Base-by-base conservation (phyloP, 2,113 vertebrate species). In the Embiotoca jacksoni region DNA sequence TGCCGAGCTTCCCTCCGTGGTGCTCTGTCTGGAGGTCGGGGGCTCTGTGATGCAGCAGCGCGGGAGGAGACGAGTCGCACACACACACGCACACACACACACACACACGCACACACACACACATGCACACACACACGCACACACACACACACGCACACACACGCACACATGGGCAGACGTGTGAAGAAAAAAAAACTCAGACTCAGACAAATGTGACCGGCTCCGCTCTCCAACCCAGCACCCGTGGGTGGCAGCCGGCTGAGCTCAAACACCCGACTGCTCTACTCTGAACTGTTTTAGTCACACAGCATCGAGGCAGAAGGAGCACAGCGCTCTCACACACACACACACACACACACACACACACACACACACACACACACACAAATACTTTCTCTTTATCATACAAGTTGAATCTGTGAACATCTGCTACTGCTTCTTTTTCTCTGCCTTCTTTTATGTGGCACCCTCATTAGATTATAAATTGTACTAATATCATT, bases 1-100 rank as follows among this genome's bases (percentile, higher is more conserved):
- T 91, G 85, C 80, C 70, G 82, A 78, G 69, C 56, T 64, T 70
- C 71, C 81, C 44, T 89, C 75, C 72, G 54, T 11, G 62, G 36
- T 7, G 67, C 31, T 72, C 61, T 65, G 72, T 35, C 63, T 75
- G 87, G 65, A 85, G 64, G 60, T 69, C 81, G 30, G 83, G 70
- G 77, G 58, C 74, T 89, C 86, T 90, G 73, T 58, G 74, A 81
- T 72, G 70, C 75, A 63, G 55, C 50, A 4, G 69, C 3, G 65
- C 75, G 36, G 72, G 49, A 50, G 23, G 52, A 67, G 50, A 68
- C 23, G 47, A 15, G 68, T 30, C 77, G 63, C 72, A 80, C 58
- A 72, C 53, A 69, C 46, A 75, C 44, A 83, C 9, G 77, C 47
- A 78, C 50, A 81, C n/a, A 78, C 32, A 32, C 53, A 69, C 46